phyloP scores from a whole-genome alignment of 2,888 invertebrate genomes.

The Apeira syringaria region DNA sequence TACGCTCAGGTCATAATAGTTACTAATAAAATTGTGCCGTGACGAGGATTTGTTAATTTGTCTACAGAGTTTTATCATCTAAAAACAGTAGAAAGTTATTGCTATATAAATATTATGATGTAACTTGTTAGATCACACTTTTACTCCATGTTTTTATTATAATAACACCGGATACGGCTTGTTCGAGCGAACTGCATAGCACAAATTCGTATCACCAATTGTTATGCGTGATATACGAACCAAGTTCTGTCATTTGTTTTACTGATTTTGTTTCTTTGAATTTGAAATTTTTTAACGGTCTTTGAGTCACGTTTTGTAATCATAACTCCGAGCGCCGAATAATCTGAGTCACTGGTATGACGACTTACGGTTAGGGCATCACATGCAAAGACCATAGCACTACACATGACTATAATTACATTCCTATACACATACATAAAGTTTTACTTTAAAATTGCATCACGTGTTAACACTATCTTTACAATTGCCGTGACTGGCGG shows the following conservation, averaged over 20 bases:
- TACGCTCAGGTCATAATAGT: constrained; percentile 13
- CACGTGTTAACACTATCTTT: constrained; percentile 48
- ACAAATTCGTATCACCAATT: constrained; percentile 33
- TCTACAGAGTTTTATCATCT: constrained; percentile 22
- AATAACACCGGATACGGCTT: constrained; percentile 47
- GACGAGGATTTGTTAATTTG: constrained; percentile 31
- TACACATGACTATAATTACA: no score
- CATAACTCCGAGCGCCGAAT: constrained; percentile 1
- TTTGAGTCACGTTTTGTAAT: constrained; percentile 14
- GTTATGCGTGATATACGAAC: constrained; percentile 15
- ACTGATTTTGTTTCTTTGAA: constrained; percentile 11
- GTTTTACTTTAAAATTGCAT: constrained; percentile 16
- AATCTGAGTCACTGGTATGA: constrained; percentile 29
- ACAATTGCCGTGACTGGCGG: constrained; percentile 43
- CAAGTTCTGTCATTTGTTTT: constrained; percentile 7
- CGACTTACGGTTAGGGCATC: constrained; percentile 5
- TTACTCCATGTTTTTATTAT: constrained; percentile 53
- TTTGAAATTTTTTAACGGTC: constrained; percentile 10
- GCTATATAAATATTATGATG: constrained; percentile 43
- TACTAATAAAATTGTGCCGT: constrained; percentile 31
- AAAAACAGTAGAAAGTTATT: constrained; percentile 53
- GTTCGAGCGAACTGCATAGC: constrained; percentile 37
- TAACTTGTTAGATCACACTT: constrained; percentile 54
- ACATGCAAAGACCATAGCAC: constrained; percentile 13
- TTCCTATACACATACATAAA: constrained; percentile 3